These are phyloP conservation scores for Barnardius zonarius DNA, from an alignment of 2,113 vertebrate genomes.

Conservation along the genomic window DNA sequence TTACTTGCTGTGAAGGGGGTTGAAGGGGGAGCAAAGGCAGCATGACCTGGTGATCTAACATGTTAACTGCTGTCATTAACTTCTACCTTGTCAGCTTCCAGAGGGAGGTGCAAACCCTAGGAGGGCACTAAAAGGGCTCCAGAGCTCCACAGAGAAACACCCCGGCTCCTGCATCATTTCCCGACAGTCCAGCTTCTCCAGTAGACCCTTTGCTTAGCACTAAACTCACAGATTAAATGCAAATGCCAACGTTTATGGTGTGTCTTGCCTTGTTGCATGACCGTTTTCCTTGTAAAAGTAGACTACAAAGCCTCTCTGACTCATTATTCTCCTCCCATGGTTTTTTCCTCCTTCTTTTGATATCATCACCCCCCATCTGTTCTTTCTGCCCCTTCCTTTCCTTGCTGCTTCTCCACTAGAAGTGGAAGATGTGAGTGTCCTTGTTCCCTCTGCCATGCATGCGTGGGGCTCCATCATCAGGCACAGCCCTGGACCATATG, in stretches of 20 bases:
- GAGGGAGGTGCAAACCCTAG: neutral
- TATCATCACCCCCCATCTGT: neutral
- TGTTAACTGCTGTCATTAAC: slow-evolving; percentile 23
- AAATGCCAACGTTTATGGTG: neutral
- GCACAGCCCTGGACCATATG: neutral
- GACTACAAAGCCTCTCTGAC: neutral
- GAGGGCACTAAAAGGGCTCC: neutral
- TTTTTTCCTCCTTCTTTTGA: neutral
- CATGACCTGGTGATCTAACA: neutral
- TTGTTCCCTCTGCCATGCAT: rapidly evolving
- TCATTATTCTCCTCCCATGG: neutral
- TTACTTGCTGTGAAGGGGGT: slow-evolving; percentile 27
- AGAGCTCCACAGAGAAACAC: neutral
- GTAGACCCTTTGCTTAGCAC: neutral
- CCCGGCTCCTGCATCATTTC: neutral
- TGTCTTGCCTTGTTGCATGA: neutral
- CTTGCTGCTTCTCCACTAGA: neutral
- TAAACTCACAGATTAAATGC: neutral
- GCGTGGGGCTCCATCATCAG: neutral
- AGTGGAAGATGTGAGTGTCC: neutral
- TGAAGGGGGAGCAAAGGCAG: slow-evolving; percentile 8
- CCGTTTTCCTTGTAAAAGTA: neutral
- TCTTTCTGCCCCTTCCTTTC: neutral
- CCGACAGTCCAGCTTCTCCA: neutral
- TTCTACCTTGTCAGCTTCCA: neutral